Conservation (phyloP, 37 sponge, comb jelly and placozoan genomes). For the Diacarnus erythraeanus region DNA sequence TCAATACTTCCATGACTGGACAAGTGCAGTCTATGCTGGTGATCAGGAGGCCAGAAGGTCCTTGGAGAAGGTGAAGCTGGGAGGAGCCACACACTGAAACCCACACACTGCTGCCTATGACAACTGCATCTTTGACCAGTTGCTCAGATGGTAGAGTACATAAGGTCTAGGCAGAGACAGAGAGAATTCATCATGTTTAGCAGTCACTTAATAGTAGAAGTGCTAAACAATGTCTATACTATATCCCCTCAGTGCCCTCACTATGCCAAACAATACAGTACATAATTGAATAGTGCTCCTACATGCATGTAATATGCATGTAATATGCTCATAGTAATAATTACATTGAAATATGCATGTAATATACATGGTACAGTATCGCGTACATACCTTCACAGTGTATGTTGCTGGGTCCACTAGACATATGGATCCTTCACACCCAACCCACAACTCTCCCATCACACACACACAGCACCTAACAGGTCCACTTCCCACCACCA, state of each 20-base stretch:
- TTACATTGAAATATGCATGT: neutral
- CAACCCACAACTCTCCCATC: slow-evolving; percentile 14
- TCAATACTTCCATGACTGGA: slow-evolving; percentile 40
- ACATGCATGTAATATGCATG: too few species aligned
- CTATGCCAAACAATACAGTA: too few species aligned
- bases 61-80: slow-evolving; percentile 50
- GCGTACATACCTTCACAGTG: slow-evolving; percentile 5
- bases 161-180: slow-evolving; percentile 17
- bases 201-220: neutral
- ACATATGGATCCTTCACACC: slow-evolving; percentile 4
- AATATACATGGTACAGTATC: neutral
- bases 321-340: too few species aligned
- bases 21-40: slow-evolving; percentile 52
- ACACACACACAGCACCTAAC: slow-evolving; percentile 20
- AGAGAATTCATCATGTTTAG: neutral
- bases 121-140: slow-evolving; percentile 18
- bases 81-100: slow-evolving; percentile 30
- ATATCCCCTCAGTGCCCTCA: too few species aligned
- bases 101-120: slow-evolving; percentile 45
- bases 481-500: slow-evolving; percentile 29
- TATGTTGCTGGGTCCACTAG: neutral
- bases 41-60: slow-evolving; percentile 33
- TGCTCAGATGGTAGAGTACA: slow-evolving; percentile 35
- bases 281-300: too few species aligned
- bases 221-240: neutral